Evolutionary conservation across 2,797 vertebrate species (phyloP).

Genomic region (Setipinna tenuifilis): DNA sequence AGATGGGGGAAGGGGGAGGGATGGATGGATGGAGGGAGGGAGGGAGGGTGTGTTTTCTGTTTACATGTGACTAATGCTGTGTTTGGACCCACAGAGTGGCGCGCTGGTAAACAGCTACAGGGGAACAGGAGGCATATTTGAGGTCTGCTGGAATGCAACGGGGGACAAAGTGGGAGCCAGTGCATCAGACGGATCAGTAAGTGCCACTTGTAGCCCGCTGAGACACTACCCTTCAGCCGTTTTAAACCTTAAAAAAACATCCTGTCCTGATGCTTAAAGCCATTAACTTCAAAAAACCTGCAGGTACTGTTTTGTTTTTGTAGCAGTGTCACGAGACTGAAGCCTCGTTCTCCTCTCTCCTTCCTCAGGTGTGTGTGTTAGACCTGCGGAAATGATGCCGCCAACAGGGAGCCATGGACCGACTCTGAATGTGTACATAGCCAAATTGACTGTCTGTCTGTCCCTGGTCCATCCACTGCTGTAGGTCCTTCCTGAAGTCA

Average conservation of each 20-base stretch:
- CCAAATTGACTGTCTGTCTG: conserved; percentile 94
- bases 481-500: conserved; percentile 68
- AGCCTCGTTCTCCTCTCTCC: conserved; percentile 26
- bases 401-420: conserved; percentile 93
- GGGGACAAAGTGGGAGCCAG: conserved; percentile 97
- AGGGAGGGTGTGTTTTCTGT: no score
- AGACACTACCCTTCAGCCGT: not conserved
- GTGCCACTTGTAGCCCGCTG: conserved; percentile 37
- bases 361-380: conserved; percentile 94
- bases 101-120: conserved; percentile 94
- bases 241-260: no score
- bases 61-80: not conserved
- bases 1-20: no score
- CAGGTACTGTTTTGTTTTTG: not conserved
- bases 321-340: no score
- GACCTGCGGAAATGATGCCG: conserved; percentile 98
- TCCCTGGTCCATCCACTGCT: conserved; percentile 93
- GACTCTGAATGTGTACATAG: conserved; percentile 99
- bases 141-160: conserved; percentile 95
- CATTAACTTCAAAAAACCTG: not conserved
- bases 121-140: conserved; percentile 94
- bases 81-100: conserved; percentile 76
- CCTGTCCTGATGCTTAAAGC: not conserved
- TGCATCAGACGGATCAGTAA: conserved; percentile 93
- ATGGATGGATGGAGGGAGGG: no score